A percentile compares a stretch with the other conserved stretches of the same genome.
Conservation (phyloP, 2,113 vertebrate species). For the Actinemys pallida region DNA sequence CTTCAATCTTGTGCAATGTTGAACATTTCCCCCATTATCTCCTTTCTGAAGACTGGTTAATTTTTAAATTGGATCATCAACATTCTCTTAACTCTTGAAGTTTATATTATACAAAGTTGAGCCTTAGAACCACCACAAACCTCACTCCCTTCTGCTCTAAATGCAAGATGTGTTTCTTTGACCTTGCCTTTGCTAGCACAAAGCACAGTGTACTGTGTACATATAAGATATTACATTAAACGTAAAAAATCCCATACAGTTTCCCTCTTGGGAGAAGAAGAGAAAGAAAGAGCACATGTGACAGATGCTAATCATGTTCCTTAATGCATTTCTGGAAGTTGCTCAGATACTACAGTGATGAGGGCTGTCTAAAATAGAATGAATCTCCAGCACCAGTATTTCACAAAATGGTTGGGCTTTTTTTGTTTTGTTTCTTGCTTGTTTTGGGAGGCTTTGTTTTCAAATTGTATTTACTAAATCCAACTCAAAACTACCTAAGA, state of each 20-base stretch:
- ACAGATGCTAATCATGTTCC: constrained; percentile 72
- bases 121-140: neutral
- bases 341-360: constrained; percentile 10
- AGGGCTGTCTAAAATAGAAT: neutral
- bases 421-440: neutral
- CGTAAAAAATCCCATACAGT: neutral
- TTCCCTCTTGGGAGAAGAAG: constrained; percentile 57
- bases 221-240: constrained; percentile 55
- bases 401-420: neutral
- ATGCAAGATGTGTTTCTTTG: neutral
- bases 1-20: constrained; percentile 2
- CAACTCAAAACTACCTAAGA: neutral
- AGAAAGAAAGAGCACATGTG: constrained; percentile 58
- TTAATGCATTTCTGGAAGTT: constrained; percentile 72
- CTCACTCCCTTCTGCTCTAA: neutral
- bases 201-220: neutral
- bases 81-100: neutral
- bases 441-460: neutral
- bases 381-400: neutral
- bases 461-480: accelerated
- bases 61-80: constrained; percentile 54
- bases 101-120: constrained; percentile 33
- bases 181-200: neutral
- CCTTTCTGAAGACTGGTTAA: constrained; percentile 50
- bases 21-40: neutral